phyloP scores from a whole-genome alignment of 2,113 vertebrate species.

The Chaetodon auriga region DNA sequence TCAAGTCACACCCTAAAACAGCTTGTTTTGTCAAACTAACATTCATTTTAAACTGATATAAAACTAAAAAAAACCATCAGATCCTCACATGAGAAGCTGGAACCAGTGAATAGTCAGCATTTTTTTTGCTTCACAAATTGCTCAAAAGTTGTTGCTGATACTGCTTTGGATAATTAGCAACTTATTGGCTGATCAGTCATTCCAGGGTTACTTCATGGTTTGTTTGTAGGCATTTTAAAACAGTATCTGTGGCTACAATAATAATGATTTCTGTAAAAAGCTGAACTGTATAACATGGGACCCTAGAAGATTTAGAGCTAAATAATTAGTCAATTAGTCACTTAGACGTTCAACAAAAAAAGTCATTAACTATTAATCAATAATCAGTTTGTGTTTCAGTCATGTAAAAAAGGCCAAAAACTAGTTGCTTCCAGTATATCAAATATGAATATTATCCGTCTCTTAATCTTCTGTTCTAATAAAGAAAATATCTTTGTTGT shows the following conservation, averaged over 20 bases:
- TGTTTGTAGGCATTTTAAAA: not conserved
- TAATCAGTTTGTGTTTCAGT: too few species aligned
- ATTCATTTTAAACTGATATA: not conserved
- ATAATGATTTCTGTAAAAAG: not conserved
- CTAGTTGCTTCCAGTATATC: not conserved
- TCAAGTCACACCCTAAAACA: too few species aligned
- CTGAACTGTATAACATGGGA: not conserved
- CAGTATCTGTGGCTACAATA: not conserved
- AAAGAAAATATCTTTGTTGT: not conserved
- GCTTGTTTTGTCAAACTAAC: not conserved
- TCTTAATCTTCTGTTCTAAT: too few species aligned
- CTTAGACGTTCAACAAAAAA: not conserved
- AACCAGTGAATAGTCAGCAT: not conserved
- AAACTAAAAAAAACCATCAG: not conserved
- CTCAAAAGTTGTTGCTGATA: not conserved
- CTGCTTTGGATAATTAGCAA: too few species aligned
- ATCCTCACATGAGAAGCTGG: not conserved
- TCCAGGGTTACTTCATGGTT: not conserved
- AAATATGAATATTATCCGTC: not conserved
- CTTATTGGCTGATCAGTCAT: not conserved
- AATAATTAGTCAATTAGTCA: not conserved
- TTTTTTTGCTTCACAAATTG: not conserved
- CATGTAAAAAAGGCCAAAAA: not conserved
- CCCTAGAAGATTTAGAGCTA: not conserved
- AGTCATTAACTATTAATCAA: not conserved